These are phyloP conservation scores for Fratercula arctica DNA, from an alignment of 2,797 vertebrate species.

Conservation along the genomic window DNA sequence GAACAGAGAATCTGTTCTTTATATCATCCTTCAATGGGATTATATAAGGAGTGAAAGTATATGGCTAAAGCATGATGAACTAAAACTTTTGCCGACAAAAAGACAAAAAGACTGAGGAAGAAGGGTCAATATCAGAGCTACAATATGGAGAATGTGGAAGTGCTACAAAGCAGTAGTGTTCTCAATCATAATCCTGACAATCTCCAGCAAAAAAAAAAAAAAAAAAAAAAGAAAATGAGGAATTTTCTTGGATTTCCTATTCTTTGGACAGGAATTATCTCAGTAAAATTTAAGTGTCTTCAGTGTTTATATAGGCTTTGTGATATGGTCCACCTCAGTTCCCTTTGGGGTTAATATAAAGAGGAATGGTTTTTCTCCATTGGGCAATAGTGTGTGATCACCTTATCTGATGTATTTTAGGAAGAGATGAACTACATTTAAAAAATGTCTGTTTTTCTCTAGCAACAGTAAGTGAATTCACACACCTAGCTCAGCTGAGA, in stretches of 20 bases:
- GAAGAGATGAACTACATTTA: neutral
- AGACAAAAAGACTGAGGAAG: neutral
- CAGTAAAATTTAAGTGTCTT: neutral
- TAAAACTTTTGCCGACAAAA: neutral
- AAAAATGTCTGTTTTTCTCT: neutral
- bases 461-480: neutral
- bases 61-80: neutral
- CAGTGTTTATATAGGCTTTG: neutral
- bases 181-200: neutral
- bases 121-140: neutral
- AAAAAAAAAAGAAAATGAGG: neutral
- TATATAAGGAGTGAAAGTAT: neutral
- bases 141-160: neutral
- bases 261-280: neutral
- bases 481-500: neutral
- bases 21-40: neutral
- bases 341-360: neutral
- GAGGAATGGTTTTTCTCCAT: neutral
- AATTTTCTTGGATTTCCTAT: neutral
- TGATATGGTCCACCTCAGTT: neutral
- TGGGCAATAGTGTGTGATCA: neutral
- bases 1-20: neutral
- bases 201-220: neutral
- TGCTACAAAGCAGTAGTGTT: neutral
- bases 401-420: neutral